phyloP scores from a whole-genome alignment of 1,140 invertebrate species.

The Apis cerana region DNA sequence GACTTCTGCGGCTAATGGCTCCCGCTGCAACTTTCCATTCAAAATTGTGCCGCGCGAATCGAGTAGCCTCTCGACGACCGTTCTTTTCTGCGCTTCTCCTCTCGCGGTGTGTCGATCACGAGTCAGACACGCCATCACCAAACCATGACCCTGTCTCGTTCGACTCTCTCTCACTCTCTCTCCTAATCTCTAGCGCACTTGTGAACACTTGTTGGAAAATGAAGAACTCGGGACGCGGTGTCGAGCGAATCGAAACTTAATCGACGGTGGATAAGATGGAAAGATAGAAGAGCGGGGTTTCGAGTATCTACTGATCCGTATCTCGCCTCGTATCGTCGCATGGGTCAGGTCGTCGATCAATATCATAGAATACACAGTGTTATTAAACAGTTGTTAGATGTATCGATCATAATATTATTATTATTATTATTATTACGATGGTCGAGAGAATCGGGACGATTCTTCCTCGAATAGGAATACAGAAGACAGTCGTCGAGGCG shows the following conservation, averaged over 20 bases:
- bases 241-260: conserved; percentile 30
- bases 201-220: background rate
- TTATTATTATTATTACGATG: conserved; percentile 1
- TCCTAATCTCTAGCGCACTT: background rate
- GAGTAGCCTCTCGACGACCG: conserved; percentile 39
- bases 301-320: too few species aligned
- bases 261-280: conserved; percentile 7
- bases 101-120: background rate
- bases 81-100: conserved; percentile 23
- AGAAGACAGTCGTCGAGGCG: background rate
- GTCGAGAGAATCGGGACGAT: background rate
- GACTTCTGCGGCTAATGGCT: conserved; percentile 43
- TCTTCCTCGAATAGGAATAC: conserved; percentile 15
- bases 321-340: background rate
- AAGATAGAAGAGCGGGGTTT: background rate
- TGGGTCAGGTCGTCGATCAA: conserved; percentile 24
- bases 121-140: background rate
- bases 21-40: conserved; percentile 41
- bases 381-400: conserved; percentile 42
- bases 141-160: too few species aligned
- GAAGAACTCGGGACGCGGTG: background rate
- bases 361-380: conserved; percentile 19
- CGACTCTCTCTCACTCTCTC: background rate
- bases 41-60: conserved; percentile 43
- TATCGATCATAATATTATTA: background rate